phyloP scores from a whole-genome alignment of 2,888 invertebrate genomes.

The Oscheius sp. region DNA sequence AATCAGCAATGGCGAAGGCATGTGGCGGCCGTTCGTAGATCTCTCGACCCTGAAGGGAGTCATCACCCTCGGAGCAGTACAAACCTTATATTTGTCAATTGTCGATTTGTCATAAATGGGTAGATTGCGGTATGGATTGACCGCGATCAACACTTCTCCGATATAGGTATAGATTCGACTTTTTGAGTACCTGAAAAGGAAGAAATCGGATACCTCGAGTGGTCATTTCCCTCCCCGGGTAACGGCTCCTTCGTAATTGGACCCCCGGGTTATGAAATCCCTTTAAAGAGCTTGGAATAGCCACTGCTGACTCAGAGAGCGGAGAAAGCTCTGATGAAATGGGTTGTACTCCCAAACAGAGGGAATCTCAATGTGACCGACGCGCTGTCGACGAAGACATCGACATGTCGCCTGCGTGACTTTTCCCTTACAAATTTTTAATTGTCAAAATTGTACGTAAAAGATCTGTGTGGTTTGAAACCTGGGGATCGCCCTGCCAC shows the following conservation, averaged over 20 bases:
- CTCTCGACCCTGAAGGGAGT: constrained; percentile 82
- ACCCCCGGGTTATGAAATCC: constrained; percentile 22
- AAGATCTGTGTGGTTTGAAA: too few species aligned
- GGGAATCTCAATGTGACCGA: too few species aligned
- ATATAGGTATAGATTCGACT: constrained; percentile 97
- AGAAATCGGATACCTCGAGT: background rate
- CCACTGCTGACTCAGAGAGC: background rate
- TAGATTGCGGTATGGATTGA: constrained; percentile 93
- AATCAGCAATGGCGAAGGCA: constrained; percentile 96
- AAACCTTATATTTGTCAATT: constrained; percentile 81
- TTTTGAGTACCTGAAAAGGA: constrained; percentile 83
- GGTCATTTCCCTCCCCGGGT: background rate
- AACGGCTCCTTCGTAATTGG: constrained; percentile 6
- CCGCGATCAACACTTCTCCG: constrained; percentile 92
- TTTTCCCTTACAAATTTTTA: too few species aligned
- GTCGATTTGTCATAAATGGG: constrained; percentile 89
- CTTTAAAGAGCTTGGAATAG: constrained; percentile 9
- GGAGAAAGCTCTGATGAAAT: background rate
- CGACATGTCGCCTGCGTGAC: too few species aligned
- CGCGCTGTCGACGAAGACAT: too few species aligned
- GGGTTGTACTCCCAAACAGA: background rate
- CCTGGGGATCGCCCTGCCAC: too few species aligned
- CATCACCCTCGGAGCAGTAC: background rate
- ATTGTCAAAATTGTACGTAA: too few species aligned
- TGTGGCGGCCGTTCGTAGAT: constrained; percentile 96